Conservation (phyloP, 2,113 vertebrate genomes). For the Dipodomys merriami region DNA sequence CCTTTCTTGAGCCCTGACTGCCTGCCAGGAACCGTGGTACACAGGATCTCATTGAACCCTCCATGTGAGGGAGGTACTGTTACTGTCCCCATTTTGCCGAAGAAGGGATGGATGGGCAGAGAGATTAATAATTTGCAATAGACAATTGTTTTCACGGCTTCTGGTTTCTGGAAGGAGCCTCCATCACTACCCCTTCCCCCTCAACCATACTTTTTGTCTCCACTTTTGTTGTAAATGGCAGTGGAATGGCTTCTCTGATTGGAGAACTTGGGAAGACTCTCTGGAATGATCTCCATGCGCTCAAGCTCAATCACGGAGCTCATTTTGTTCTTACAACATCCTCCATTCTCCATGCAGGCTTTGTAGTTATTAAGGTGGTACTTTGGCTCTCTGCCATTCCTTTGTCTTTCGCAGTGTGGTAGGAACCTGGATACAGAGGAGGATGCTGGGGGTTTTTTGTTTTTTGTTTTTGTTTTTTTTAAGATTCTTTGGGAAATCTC, state of each 20-base stretch:
- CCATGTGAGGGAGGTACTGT: not conserved
- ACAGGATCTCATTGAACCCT: not conserved
- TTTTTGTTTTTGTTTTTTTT: not conserved
- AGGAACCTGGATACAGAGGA: not conserved
- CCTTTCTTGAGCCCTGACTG: not conserved
- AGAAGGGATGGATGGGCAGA: not conserved
- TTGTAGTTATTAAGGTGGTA: not conserved
- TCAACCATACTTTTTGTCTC: not conserved
- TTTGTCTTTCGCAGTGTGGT: conserved; percentile 15
- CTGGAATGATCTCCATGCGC: not conserved
- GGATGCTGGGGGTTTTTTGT: not conserved
- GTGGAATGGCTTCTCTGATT: not conserved
- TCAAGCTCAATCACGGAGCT: not conserved
- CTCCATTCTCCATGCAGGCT: not conserved
- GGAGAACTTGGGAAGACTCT: not conserved
- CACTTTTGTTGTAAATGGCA: not conserved
- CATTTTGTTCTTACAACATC: not conserved
- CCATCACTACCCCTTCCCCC: not conserved
- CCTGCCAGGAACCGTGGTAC: not conserved
- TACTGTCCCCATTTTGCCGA: not conserved
- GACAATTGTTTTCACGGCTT: not conserved
- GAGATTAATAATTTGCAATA: not conserved
- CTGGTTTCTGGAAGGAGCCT: conserved; percentile 5
- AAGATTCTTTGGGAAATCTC: conserved; percentile 33
- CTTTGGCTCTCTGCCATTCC: conserved; percentile 38